Base-by-base conservation (phyloP, 1,140 invertebrate species). In the Drosophila ananassae region DNA sequence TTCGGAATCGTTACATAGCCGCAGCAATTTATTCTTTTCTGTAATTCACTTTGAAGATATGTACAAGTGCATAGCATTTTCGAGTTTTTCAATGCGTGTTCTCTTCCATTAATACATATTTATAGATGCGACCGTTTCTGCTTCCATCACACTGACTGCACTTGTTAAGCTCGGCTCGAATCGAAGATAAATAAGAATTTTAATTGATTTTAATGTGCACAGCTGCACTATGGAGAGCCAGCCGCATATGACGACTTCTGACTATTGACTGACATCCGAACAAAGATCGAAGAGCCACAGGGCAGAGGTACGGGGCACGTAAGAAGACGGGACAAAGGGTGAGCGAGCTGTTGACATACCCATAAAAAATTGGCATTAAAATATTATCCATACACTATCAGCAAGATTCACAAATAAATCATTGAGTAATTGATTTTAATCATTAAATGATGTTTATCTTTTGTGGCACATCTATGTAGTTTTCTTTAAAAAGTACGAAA, bases 181-280 rank as follows among this genome's bases (percentile, higher is more conserved):
- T 79, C 63, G 76, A 83, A 83, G 76, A 83, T 83, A 83, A 80
- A 83, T 83, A 83, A 84, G 76, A 83, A 84, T 83, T 83, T 83
- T 83, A 83, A 83, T 83, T 83, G 80, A 83, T 84, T 83, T 83
- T 83, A 83, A 83, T 83, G 80, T 84, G 80, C 80, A 83, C 80
- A 83, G 80, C 80, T 83, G 80, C 79, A 80, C 53, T 80, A 24
- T 80, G 64, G 66, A 76, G 74, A 76, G 59, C 53, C 41, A 44
- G 8, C 41, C 64, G 54, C 25, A 56, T 34, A 48, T 59, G 46
- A 50, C 24, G 57, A 44, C 30, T 34, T 53, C 71, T 55, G 58
- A 74, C 52, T 69, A 48, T 56, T 74, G 71, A 50, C 72, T 74
- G 72, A 74, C 71, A 57, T 56, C 48, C 71, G 61, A 57, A 64